Percentiles rank a stretch among this genome's conserved stretches.
These are phyloP conservation scores for Mnemiopsis leidyi DNA, from an alignment of 37 sponge, comb jelly and placozoan genomes.

Conservation along the genomic window DNA sequence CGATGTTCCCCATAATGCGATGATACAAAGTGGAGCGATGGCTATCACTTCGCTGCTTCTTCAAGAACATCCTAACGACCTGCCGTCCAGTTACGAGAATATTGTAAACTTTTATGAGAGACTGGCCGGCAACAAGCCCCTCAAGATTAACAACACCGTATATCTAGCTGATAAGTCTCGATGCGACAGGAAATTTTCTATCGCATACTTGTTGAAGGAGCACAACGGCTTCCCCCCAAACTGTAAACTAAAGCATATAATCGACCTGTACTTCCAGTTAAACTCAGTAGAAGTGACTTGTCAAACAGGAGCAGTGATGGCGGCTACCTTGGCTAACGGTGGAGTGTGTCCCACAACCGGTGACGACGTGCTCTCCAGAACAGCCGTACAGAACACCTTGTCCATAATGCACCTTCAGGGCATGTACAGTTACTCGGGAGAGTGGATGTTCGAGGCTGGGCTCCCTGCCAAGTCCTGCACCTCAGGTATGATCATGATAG, in stretches of 20 bases:
- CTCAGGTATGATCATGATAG: conserved; percentile 78
- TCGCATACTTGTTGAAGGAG: conserved; percentile 2
- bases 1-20: background rate
- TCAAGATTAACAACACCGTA: conserved; percentile 5
- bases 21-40: background rate
- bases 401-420: conserved; percentile 86
- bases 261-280: conserved; percentile 68
- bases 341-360: conserved; percentile 83
- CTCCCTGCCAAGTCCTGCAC: conserved; percentile 70
- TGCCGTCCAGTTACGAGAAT: background rate
- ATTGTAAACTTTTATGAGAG: background rate
- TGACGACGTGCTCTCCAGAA: background rate
- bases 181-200: background rate
- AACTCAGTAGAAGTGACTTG: conserved; percentile 77
- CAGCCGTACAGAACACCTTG: conserved; percentile 74
- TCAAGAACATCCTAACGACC: background rate
- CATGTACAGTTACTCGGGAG: conserved; percentile 84
- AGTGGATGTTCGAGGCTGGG: conserved; percentile 76
- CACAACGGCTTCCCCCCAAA: background rate
- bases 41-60: conserved; percentile 11
- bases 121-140: background rate
- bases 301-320: conserved; percentile 78
- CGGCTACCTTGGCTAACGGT: conserved; percentile 83
- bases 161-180: background rate
- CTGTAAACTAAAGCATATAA: background rate